Percentiles rank a stretch among this genome's conserved stretches.
Evolutionary conservation across 2,888 invertebrate genomes (phyloP).

Genomic region (Lasiommata megera): DNA sequence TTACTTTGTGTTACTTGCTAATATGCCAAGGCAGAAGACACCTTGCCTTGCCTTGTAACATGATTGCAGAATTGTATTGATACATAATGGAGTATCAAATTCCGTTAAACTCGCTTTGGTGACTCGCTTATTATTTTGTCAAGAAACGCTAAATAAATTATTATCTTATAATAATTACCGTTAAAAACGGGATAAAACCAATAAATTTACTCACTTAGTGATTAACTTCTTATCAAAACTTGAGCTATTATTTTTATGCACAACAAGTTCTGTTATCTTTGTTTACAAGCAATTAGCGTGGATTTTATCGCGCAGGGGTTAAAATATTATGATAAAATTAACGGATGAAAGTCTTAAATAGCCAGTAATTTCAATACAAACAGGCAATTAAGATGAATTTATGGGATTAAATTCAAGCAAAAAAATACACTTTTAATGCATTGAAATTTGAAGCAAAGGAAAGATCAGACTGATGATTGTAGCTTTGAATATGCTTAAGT

Average conservation of each 20-base stretch:
- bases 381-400: neutral
- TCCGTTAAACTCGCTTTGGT: neutral
- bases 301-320: slow-evolving; percentile 1
- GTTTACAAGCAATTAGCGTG: slow-evolving; percentile 3
- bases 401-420: no score
- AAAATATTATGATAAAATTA: neutral
- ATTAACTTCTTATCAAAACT: slow-evolving; percentile 5
- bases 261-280: neutral
- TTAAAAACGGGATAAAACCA: neutral
- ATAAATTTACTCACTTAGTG: neutral
- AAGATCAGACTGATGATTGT: no score
- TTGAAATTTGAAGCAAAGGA: no score
- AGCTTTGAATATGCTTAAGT: no score
- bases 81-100: neutral
- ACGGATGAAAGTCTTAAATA: neutral
- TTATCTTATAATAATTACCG: neutral
- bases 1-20: no score
- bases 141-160: neutral
- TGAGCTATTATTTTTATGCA: slow-evolving; percentile 1
- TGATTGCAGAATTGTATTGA: no score
- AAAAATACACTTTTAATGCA: no score
- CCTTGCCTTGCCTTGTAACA: no score
- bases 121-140: neutral
- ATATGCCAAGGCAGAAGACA: no score
- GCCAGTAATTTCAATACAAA: neutral